Conservation (phyloP, 2,113 vertebrate species). For the Variabilichromis moorii region DNA sequence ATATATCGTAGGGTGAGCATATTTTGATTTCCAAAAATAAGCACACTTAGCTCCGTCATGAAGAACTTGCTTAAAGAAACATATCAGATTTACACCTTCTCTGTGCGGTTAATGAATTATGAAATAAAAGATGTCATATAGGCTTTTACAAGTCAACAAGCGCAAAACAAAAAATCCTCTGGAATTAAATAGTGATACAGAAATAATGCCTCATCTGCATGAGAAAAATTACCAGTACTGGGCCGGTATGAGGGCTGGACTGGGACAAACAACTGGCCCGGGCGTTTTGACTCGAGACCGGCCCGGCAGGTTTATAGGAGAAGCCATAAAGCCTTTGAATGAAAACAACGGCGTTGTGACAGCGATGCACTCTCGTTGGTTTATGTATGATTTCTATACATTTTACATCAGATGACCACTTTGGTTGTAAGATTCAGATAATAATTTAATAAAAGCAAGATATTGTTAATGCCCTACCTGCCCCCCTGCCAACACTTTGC, state of each 20-base stretch:
- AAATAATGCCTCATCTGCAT: background rate
- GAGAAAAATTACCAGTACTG: background rate
- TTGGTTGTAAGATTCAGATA: background rate
- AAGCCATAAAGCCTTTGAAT: background rate
- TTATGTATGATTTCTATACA: background rate
- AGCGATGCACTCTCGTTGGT: rapidly evolving
- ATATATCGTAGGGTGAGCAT: background rate
- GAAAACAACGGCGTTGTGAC: too few species aligned
- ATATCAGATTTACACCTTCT: background rate
- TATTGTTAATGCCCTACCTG: background rate
- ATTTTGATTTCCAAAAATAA: background rate
- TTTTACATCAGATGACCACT: background rate
- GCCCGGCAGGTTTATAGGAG: background rate
- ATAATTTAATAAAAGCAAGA: background rate
- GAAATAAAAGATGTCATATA: background rate
- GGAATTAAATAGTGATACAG: background rate
- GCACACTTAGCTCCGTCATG: rapidly evolving
- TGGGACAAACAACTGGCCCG: background rate
- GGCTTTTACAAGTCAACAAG: rapidly evolving
- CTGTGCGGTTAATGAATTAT: background rate
- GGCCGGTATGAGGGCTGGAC: background rate
- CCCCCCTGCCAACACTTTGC: background rate
- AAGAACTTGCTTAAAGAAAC: background rate
- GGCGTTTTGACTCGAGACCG: rapidly evolving
- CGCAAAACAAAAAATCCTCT: background rate